phyloP scores from a whole-genome alignment of 2,888 invertebrate species.

The Chymomyza procnemis region DNA sequence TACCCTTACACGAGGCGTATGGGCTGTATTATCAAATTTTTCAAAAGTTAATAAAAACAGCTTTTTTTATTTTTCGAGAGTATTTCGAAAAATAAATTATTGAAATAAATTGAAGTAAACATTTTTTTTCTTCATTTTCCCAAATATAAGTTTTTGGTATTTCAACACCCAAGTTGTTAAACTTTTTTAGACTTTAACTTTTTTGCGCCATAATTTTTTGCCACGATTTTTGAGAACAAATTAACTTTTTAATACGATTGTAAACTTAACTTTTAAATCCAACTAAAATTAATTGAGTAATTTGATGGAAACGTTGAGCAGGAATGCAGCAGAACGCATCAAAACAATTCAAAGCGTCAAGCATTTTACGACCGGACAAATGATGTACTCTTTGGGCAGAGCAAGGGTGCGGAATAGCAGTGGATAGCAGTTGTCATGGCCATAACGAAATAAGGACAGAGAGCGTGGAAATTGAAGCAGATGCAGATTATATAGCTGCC shows the following conservation, averaged over 20 bases:
- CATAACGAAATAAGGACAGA: neutral
- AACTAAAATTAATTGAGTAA: slow-evolving; percentile 68
- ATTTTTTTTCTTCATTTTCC: too few relatives aligned
- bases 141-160: too few relatives aligned
- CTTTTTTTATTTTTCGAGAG: too few relatives aligned
- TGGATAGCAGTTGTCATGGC: neutral
- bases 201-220: neutral
- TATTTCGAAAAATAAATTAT: too few relatives aligned
- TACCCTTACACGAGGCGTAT: neutral
- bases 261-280: slow-evolving; percentile 40
- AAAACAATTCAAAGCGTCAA: slow-evolving; percentile 40
- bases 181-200: too few relatives aligned
- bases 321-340: slow-evolving; percentile 35
- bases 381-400: slow-evolving; percentile 4
- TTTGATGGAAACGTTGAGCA: slow-evolving; percentile 49
- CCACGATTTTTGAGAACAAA: slow-evolving; percentile 11
- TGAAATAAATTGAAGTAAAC: too few relatives aligned
- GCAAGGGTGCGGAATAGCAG: neutral
- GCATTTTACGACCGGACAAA: slow-evolving; percentile 21
- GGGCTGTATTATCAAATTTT: neutral
- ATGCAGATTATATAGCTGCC: slow-evolving; percentile 59
- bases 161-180: too few relatives aligned
- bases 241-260: neutral
- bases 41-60: too few relatives aligned
- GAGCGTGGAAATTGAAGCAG: slow-evolving; percentile 49